These are phyloP conservation scores for Melikaiella ostensackeni DNA, from an alignment of 2,888 invertebrate species.

Conservation along the genomic window DNA sequence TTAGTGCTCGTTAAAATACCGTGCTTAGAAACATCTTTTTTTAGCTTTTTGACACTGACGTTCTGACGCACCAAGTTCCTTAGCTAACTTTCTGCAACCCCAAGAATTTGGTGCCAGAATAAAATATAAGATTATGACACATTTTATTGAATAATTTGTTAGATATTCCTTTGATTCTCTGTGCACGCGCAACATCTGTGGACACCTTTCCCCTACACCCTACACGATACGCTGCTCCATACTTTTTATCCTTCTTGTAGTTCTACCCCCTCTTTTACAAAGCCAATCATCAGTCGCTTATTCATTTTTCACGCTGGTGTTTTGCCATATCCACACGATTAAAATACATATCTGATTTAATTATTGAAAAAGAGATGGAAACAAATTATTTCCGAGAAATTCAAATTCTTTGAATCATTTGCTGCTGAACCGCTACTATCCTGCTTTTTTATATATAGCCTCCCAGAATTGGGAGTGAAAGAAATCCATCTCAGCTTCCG, in stretches of 20 bases:
- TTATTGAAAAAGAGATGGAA: background rate
- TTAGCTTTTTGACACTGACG: too few species aligned
- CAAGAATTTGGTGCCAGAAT: too few species aligned
- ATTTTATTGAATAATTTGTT: too few species aligned
- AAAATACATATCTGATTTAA: background rate
- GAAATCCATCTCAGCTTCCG: slow-evolving; percentile 18
- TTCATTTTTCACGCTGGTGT: background rate
- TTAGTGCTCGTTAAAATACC: too few species aligned
- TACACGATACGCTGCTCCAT: slow-evolving; percentile 31
- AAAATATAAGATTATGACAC: too few species aligned
- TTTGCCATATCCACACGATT: too few species aligned
- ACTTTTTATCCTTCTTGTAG: slow-evolving; percentile 32
- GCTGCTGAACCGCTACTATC: slow-evolving; percentile 9
- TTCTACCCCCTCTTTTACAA: background rate
- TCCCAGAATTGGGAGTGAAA: slow-evolving; percentile 35
- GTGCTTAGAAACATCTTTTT: too few species aligned
- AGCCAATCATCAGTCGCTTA: background rate
- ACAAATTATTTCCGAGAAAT: background rate
- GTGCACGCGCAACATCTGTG: too few species aligned
- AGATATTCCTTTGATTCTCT: too few species aligned
- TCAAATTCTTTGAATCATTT: slow-evolving; percentile 2
- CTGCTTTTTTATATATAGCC: slow-evolving; percentile 29
- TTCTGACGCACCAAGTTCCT: too few species aligned
- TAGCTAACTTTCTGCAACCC: too few species aligned
- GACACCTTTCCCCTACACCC: background rate